Percentiles rank a stretch among this genome's conserved stretches.
These are phyloP conservation scores for Paradisaea rubra DNA, from an alignment of 2,113 vertebrate genomes.

Conservation along the genomic window DNA sequence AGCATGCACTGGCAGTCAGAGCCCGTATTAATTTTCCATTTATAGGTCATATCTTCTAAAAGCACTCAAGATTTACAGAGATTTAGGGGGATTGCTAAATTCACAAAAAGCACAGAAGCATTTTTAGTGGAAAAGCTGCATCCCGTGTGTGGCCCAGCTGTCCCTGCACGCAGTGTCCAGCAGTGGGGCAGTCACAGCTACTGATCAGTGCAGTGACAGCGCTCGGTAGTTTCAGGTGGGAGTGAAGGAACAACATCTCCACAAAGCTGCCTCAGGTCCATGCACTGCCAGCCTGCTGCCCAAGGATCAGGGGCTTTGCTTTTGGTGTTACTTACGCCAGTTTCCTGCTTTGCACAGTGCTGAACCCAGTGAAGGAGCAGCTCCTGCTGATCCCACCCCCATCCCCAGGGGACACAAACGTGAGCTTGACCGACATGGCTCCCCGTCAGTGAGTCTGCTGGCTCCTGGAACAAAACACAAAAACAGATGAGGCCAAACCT, in stretches of 20 bases:
- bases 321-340: constrained; percentile 65
- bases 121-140: neutral
- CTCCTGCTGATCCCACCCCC: constrained; percentile 73
- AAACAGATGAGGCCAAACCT: neutral
- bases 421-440: constrained; percentile 76
- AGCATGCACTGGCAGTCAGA: neutral
- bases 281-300: neutral
- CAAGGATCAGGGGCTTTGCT: neutral
- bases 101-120: neutral
- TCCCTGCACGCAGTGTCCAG: neutral
- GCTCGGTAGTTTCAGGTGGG: neutral
- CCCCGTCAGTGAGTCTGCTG: neutral
- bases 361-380: constrained; percentile 78
- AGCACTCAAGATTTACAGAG: neutral
- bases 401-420: constrained; percentile 70
- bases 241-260: neutral
- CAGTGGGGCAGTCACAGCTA: neutral
- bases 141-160: neutral
- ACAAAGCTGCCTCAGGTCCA: neutral
- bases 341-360: constrained; percentile 68
- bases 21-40: neutral
- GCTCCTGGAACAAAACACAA: constrained; percentile 15
- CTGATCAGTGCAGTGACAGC: neutral
- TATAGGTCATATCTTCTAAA: neutral
- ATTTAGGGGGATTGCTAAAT: neutral